Conservation (phyloP, 2,888 invertebrate genomes). For the Clivina fossor region DNA sequence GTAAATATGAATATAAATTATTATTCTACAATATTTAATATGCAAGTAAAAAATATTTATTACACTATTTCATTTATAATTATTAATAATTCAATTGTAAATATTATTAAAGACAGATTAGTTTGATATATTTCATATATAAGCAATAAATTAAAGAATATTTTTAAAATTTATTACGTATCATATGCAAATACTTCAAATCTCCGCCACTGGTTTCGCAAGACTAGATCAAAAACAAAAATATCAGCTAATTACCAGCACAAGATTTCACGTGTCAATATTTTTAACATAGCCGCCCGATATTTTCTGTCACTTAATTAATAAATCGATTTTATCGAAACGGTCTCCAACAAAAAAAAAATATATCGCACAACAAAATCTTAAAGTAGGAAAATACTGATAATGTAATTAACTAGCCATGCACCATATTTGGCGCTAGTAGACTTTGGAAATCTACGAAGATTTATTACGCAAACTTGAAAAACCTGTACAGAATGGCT, state of each 20-base stretch:
- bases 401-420: constrained; percentile 19
- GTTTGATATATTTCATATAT: no score
- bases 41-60: no score
- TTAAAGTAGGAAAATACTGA: constrained; percentile 13
- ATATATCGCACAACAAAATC: constrained; percentile 7
- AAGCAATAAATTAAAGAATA: no score
- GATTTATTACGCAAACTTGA: constrained; percentile 22
- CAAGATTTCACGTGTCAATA: constrained; percentile 23
- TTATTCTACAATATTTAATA: no score
- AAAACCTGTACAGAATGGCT: no score
- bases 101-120: no score
- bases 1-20: no score
- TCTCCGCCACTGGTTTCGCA: constrained; percentile 13
- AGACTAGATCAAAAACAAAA: no score
- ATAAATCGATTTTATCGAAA: constrained; percentile 22
- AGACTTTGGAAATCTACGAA: constrained; percentile 23
- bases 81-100: no score
- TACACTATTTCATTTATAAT: no score
- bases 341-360: constrained; percentile 1
- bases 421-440: constrained; percentile 13
- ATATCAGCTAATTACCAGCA: constrained; percentile 23
- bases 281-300: constrained; percentile 25
- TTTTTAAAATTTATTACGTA: no score
- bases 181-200: no score
- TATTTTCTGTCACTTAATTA: constrained; percentile 23